Evolutionary conservation across 2,888 invertebrate species (phyloP).

Genomic region (Drosophila falleni): DNA sequence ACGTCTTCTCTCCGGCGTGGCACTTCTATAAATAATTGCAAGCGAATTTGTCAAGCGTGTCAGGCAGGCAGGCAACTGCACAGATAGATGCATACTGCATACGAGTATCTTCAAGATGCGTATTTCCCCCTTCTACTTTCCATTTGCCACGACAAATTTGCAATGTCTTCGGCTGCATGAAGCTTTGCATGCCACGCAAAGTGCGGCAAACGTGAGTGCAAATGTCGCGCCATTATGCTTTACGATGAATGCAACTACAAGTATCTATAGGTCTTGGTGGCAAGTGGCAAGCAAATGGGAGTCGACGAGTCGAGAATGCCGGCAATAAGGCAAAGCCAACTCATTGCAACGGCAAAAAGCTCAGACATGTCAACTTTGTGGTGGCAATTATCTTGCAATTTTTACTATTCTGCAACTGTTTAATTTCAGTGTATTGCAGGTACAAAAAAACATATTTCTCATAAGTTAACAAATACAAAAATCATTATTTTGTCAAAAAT

Average conservation of each 20-base stretch:
- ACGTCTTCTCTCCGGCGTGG: conserved; percentile 49
- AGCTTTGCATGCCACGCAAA: conserved; percentile 56
- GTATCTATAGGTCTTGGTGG: conserved; percentile 24
- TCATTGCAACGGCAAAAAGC: neutral
- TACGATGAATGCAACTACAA: conserved; percentile 50
- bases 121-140: neutral
- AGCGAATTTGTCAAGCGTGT: conserved; percentile 77
- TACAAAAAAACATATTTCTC: neutral
- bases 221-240: conserved; percentile 75
- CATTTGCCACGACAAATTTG: conserved; percentile 70
- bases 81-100: conserved; percentile 16
- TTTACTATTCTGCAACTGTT: conserved; percentile 30
- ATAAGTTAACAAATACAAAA: too few species aligned
- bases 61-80: conserved; percentile 47
- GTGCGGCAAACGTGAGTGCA: conserved; percentile 75
- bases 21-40: conserved; percentile 80
- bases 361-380: conserved; percentile 24
- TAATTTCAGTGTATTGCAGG: conserved; percentile 27
- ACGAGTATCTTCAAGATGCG: conserved; percentile 54
- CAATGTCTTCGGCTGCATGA: conserved; percentile 58
- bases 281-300: conserved; percentile 26
- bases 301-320: conserved; percentile 6
- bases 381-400: conserved; percentile 52
- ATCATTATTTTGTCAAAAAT: too few species aligned
- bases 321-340: conserved; percentile 2